phyloP scores from a whole-genome alignment of 1,140 invertebrate genomes.

The Planococcus citri region DNA sequence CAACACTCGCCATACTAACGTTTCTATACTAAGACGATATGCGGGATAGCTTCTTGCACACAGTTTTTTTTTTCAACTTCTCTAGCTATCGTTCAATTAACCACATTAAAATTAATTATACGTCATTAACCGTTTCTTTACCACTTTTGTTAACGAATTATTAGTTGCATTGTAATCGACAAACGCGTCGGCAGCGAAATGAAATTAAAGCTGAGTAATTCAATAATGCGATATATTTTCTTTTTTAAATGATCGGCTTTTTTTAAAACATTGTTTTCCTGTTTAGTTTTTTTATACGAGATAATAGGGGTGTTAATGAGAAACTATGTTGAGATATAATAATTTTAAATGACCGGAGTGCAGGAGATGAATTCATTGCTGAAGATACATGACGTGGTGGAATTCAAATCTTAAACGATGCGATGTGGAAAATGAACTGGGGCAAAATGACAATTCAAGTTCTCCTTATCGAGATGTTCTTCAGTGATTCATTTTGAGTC shows the following conservation, averaged over 20 bases:
- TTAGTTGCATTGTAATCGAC: not conserved
- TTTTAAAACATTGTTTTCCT: not conserved
- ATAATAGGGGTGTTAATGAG: not conserved
- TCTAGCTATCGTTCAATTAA: conserved; percentile 13
- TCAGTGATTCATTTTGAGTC: too few species aligned
- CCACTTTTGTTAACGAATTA: conserved; percentile 17
- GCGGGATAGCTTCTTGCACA: not conserved
- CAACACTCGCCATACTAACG: not conserved
- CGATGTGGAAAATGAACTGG: too few species aligned
- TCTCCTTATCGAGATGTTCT: too few species aligned
- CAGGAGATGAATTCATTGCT: too few species aligned
- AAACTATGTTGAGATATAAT: not conserved
- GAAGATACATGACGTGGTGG: too few species aligned
- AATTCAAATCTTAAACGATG: too few species aligned
- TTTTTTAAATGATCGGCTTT: not conserved
- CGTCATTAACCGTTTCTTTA: conserved; percentile 16
- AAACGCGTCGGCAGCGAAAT: not conserved
- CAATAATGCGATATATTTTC: not conserved
- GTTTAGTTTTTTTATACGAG: not conserved
- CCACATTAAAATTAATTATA: conserved; percentile 16
- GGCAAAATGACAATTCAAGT: too few species aligned
- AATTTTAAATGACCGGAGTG: too few species aligned
- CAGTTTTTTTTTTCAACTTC: not conserved
- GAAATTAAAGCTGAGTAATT: conserved; percentile 9
- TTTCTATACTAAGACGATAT: not conserved